Conservation (phyloP, 2,888 invertebrate genomes). For the Altica lythri region DNA sequence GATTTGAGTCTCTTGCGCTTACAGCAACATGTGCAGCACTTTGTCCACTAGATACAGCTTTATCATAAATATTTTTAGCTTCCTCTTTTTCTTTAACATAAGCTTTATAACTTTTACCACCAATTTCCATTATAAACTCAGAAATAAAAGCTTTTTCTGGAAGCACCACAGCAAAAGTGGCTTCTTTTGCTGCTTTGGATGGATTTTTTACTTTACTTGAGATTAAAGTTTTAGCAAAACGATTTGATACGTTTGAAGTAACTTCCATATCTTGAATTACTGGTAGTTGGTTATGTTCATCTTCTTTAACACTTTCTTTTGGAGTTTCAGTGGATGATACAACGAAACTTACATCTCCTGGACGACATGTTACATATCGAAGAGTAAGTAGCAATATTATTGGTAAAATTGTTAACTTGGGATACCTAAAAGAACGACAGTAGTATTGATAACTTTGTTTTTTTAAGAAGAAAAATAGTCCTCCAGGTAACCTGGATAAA, state of each 20-base stretch:
- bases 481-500: too few species aligned
- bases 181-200: conserved; percentile 64
- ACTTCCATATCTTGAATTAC: conserved; percentile 67
- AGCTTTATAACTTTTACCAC: conserved; percentile 66
- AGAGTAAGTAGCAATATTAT: not conserved
- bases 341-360: conserved; percentile 20
- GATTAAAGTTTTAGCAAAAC: conserved; percentile 69
- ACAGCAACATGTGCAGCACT: conserved; percentile 65
- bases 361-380: not conserved
- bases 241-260: conserved; percentile 64
- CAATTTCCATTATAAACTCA: conserved; percentile 69
- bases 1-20: conserved; percentile 69
- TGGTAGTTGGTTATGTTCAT: conserved; percentile 35
- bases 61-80: conserved; percentile 60
- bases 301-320: not conserved
- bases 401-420: conserved; percentile 7
- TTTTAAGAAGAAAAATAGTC: too few species aligned
- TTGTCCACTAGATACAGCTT: conserved; percentile 25
- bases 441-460: too few species aligned
- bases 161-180: conserved; percentile 67
- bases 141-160: conserved; percentile 74
- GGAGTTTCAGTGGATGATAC: conserved; percentile 20
- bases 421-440: conserved; percentile 17
- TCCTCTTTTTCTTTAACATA: conserved; percentile 69
- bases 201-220: conserved; percentile 68